These are phyloP conservation scores for Propithecus coquereli DNA, from an alignment of 2,113 vertebrate genomes.

Conservation along the genomic window DNA sequence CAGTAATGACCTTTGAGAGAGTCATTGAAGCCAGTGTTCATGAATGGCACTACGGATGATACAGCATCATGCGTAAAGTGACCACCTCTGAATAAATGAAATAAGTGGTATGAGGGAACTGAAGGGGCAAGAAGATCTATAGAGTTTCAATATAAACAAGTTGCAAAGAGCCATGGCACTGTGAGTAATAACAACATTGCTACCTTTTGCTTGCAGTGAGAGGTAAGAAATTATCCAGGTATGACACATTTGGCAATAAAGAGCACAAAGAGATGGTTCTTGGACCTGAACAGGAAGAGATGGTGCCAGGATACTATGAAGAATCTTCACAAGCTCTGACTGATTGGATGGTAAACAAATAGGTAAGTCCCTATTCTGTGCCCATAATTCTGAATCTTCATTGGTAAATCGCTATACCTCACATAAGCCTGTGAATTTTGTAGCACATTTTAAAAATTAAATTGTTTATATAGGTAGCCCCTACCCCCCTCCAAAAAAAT, in stretches of 20 bases:
- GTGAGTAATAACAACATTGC: not conserved
- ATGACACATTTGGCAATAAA: conserved; percentile 25
- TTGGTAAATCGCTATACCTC: not conserved
- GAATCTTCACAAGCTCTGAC: conserved; percentile 22
- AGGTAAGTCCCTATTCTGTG: not conserved
- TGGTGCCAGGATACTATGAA: not conserved
- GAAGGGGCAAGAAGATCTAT: not conserved
- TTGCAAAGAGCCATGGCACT: not conserved
- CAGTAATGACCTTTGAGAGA: not conserved
- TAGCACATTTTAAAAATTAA: conserved; percentile 15
- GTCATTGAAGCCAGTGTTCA: not conserved
- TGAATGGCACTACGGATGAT: not conserved
- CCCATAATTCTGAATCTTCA: conserved; percentile 17
- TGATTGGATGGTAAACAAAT: conserved; percentile 5
- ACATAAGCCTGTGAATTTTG: not conserved
- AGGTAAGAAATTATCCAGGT: conserved; percentile 23
- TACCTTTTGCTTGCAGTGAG: not conserved
- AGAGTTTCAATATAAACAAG: not conserved
- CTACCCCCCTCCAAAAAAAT: not conserved
- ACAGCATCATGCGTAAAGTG: not conserved
- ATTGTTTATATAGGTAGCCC: not conserved
- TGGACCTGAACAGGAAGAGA: not conserved
- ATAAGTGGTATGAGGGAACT: not conserved
- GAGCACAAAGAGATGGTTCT: conserved; percentile 10
- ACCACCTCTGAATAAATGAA: not conserved